A percentile compares a stretch with the other conserved stretches of the same genome.
phyloP scores from a whole-genome alignment of 2,888 invertebrate genomes.

The Phalera bucephala region DNA sequence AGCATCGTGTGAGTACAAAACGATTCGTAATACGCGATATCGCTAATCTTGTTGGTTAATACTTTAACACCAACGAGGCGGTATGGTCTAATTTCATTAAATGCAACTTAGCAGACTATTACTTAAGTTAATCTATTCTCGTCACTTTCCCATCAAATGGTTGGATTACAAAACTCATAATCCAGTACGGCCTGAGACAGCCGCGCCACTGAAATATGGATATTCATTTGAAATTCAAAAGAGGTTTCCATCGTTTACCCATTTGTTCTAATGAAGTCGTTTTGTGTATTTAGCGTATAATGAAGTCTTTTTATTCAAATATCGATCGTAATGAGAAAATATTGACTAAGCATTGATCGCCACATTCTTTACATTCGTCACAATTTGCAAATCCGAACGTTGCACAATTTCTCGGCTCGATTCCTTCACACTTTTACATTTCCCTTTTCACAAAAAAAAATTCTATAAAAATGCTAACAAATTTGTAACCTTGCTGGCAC shows the following conservation, averaged over 20 bases:
- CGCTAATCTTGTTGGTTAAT: no score
- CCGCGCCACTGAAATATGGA: slow-evolving; percentile 52
- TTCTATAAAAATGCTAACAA: neutral
- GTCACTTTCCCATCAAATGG: slow-evolving; percentile 35
- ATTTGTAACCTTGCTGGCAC: no score
- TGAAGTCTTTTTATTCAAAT: slow-evolving; percentile 12
- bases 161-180: slow-evolving; percentile 40
- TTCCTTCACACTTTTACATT: neutral
- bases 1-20: no score
- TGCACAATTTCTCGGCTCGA: neutral
- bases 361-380: neutral
- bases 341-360: neutral
- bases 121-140: slow-evolving; percentile 19
- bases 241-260: slow-evolving; percentile 50
- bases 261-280: slow-evolving; percentile 47
- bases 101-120: neutral
- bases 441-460: neutral
- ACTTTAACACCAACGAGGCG: no score
- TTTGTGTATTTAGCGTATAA: slow-evolving; percentile 22
- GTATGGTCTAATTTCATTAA: neutral
- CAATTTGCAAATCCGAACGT: neutral
- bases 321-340: slow-evolving; percentile 1
- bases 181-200: slow-evolving; percentile 38
- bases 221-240: slow-evolving; percentile 64
- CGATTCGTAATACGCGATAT: no score